These are phyloP conservation scores for Campopleginae sp. DNA, from an alignment of 2,888 invertebrate species.

Conservation along the genomic window DNA sequence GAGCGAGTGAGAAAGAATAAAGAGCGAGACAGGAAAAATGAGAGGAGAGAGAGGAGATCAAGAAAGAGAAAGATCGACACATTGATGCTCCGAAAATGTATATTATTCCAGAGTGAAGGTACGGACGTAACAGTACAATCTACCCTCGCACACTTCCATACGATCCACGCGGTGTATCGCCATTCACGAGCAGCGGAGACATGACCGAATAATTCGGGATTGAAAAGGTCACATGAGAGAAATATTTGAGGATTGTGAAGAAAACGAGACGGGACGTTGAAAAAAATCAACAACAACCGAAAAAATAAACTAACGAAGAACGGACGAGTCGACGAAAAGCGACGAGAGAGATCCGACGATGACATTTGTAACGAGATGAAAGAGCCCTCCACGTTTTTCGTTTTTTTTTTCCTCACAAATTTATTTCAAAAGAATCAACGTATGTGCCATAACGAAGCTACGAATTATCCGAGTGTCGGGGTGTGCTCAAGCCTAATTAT, in stretches of 20 bases:
- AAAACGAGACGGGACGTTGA: constrained; percentile 26
- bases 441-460: constrained; percentile 47
- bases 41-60: constrained; percentile 15
- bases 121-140: constrained; percentile 67
- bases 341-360: constrained; percentile 27
- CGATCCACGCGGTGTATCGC: constrained; percentile 30
- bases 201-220: constrained; percentile 62
- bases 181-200: constrained; percentile 29
- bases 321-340: constrained; percentile 32
- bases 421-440: constrained; percentile 30
- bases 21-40: constrained; percentile 10
- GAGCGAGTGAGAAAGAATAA: neutral
- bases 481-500: constrained; percentile 16
- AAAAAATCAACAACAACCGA: neutral
- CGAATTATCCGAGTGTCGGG: constrained; percentile 19
- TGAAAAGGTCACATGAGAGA: constrained; percentile 60
- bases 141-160: constrained; percentile 66
- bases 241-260: constrained; percentile 16
- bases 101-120: constrained; percentile 64
- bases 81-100: constrained; percentile 59
- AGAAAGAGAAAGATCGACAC: constrained; percentile 44
- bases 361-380: constrained; percentile 61
- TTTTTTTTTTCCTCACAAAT: constrained; percentile 9
- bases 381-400: neutral
- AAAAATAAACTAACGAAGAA: constrained; percentile 15